Evolutionary conservation across 1,140 invertebrate species (phyloP).

Genomic region (Gryllus bimaculatus): DNA sequence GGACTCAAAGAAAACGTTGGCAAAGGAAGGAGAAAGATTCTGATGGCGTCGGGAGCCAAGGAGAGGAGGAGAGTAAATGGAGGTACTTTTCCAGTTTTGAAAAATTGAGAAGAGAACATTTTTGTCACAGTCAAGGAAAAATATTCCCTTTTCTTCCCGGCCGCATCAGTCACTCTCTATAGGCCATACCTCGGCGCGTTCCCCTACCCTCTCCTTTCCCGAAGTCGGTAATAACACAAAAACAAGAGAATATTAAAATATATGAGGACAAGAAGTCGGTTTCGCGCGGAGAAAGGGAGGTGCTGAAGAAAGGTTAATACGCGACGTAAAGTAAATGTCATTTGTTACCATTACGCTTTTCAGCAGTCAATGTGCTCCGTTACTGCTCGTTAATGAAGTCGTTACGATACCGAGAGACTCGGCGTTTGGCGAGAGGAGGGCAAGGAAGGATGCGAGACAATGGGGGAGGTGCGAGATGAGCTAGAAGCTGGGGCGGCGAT

Average conservation of each 20-base stretch:
- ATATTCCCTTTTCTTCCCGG: background rate
- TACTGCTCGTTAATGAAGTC: conserved; percentile 1
- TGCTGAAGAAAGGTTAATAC: conserved; percentile 1
- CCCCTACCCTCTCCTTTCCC: background rate
- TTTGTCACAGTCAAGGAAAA: conserved; percentile 4
- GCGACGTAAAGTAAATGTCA: background rate
- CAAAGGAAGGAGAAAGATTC: too few relatives aligned
- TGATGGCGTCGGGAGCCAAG: background rate
- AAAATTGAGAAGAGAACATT: conserved; percentile 1
- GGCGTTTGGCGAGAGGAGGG: too few relatives aligned
- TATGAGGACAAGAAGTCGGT: background rate
- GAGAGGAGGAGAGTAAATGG: background rate
- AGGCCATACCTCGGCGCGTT: background rate
- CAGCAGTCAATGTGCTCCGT: background rate
- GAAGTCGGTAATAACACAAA: background rate
- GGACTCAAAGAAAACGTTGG: too few relatives aligned
- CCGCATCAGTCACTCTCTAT: background rate
- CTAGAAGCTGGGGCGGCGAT: too few relatives aligned
- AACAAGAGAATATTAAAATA: conserved; percentile 2
- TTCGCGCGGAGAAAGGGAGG: background rate
- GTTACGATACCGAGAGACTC: background rate
- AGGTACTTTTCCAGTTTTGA: conserved; percentile 1
- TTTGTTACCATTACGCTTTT: background rate
- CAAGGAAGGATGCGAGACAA: too few relatives aligned
- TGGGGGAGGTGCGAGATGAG: too few relatives aligned